Base-by-base conservation (phyloP, 2,797 vertebrate genomes). In the Enteromius viviparus region DNA sequence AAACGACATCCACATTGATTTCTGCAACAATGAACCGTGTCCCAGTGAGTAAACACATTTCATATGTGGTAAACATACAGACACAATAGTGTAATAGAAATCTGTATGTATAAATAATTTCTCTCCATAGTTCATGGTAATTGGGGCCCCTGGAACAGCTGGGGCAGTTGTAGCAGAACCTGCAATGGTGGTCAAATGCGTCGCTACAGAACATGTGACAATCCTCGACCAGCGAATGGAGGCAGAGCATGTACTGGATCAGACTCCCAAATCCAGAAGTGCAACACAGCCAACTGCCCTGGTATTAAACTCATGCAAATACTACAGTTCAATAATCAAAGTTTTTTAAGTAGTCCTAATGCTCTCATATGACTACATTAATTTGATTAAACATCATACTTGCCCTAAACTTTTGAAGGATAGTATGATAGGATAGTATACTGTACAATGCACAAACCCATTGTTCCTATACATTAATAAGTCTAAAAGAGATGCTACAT, bases 1-100 rank as follows among this genome's bases (percentile, higher is more conserved):
- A 47, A 97, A 90, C 0, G 95, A 96, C 2, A 58, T 96, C 26
- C 97, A 98, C 64, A 93, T 94, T 6, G 98, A 98, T 88, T 97
- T 98, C 92, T 99, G 98, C 89, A 97, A 99, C 92, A 96, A 88
- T 1, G 96, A 98, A 79, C 96, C 95, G 40, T 99, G 98, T 85
- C 98, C 98, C 0, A 88, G 98, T 99, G 91, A 96, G 97, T 93
- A n/a, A 60, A 69, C 7, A 55, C 19, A 55, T 21, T 26, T 64
- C 15, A 26, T 26, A 6, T 70, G 17, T 65, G 3, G 14, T 45
- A 53, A 21, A 65, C 34, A 23, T 32, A 6, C 12, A 69, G 58
- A 34, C 49, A 23, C 17, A 49, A 9, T 69, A 6, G 26, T 60
- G 14, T 62, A 40, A 10, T 32, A 8, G 7, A 68, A 69, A 40